Conservation (phyloP, 2,797 vertebrate genomes). For the Hylomyscus alleni region DNA sequence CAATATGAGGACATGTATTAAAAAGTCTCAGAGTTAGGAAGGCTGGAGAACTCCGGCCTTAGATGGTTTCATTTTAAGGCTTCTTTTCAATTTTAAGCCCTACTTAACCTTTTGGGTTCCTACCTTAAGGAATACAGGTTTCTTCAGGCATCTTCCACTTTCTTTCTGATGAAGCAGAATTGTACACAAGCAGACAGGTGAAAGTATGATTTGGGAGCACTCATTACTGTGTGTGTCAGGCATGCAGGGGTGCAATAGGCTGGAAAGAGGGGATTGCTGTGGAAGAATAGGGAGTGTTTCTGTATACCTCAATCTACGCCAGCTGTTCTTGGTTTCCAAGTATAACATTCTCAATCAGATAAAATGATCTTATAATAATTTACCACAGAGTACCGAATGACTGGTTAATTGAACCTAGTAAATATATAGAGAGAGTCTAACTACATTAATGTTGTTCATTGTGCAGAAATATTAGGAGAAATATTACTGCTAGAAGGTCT, state of each 20-base stretch:
- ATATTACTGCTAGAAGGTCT: slow-evolving; percentile 41
- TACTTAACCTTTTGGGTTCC: slow-evolving; percentile 51
- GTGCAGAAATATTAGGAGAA: neutral
- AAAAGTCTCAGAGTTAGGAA: neutral
- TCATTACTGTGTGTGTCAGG: neutral
- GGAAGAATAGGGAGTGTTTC: slow-evolving; percentile 6
- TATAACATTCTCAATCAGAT: neutral
- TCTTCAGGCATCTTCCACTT: neutral
- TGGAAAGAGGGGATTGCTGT: neutral
- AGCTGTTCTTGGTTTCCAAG: neutral
- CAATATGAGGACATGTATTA: neutral
- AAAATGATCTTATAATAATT: slow-evolving; percentile 2
- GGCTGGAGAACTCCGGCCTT: neutral
- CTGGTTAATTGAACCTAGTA: neutral
- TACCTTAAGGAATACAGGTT: slow-evolving; percentile 4
- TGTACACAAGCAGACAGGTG: neutral
- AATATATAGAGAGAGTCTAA: neutral
- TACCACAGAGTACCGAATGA: neutral
- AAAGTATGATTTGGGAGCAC: neutral
- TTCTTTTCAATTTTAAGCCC: slow-evolving; percentile 51
- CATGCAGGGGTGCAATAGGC: neutral
- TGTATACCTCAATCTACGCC: neutral
- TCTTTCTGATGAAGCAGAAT: neutral
- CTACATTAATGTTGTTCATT: neutral
- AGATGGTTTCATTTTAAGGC: slow-evolving; percentile 37